phyloP scores from a whole-genome alignment of 2,888 invertebrate genomes.

The Drosophila acutilabella region DNA sequence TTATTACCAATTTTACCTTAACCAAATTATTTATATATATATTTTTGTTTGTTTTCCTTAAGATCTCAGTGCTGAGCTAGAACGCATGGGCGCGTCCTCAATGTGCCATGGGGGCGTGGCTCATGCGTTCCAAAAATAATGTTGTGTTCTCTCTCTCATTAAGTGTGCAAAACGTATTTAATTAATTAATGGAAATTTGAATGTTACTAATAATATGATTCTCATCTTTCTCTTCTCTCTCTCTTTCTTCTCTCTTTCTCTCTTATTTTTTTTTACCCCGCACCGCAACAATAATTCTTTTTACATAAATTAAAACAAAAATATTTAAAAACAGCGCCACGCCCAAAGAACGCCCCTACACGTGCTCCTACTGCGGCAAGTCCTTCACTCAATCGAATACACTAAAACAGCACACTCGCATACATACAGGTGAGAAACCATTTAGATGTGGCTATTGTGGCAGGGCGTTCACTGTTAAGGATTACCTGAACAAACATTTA shows the following conservation, averaged over 20 bases:
- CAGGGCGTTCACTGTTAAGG: conserved; percentile 85
- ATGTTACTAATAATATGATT: conserved; percentile 73
- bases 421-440: conserved; percentile 85
- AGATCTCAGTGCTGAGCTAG: conserved; percentile 63
- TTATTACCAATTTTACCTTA: conserved; percentile 22
- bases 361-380: conserved; percentile 85
- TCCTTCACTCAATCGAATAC: conserved; percentile 85
- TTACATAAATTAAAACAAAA: conserved; percentile 32
- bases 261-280: conserved; percentile 46
- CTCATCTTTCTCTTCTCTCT: conserved; percentile 51
- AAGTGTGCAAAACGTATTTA: conserved; percentile 40
- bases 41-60: conserved; percentile 72
- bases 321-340: conserved; percentile 75
- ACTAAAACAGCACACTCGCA: conserved; percentile 85
- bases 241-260: conserved; percentile 37
- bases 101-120: conserved; percentile 67
- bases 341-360: conserved; percentile 85
- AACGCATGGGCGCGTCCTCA: conserved; percentile 70
- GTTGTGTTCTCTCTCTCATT: conserved; percentile 54
- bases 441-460: conserved; percentile 85
- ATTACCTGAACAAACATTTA: conserved; percentile 85
- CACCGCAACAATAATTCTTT: conserved; percentile 43
- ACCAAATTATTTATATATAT: conserved; percentile 42
- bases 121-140: conserved; percentile 58
- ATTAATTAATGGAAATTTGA: conserved; percentile 33